phyloP scores from a whole-genome alignment of 1,140 invertebrate species.

The Drosophila mauritiana region DNA sequence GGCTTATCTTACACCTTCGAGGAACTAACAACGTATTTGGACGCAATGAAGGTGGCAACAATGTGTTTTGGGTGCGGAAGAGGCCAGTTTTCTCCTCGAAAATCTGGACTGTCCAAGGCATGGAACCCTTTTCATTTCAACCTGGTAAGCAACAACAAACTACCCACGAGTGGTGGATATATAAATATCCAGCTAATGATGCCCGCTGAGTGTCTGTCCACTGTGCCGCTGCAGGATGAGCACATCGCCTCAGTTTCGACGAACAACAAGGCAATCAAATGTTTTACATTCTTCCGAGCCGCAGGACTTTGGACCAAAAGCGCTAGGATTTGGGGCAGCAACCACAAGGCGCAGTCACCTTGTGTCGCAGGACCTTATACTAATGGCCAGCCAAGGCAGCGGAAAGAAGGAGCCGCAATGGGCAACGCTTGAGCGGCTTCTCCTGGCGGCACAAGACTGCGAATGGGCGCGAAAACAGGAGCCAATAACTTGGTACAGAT shows the following conservation, averaged over 20 bases:
- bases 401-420: background rate
- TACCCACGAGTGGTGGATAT: constrained; percentile 21
- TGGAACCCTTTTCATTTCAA: background rate
- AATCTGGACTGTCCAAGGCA: no score
- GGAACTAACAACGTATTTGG: no score
- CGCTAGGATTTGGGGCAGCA: constrained; percentile 5
- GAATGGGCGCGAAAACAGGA: constrained; percentile 1
- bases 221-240: background rate
- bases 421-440: constrained; percentile 22
- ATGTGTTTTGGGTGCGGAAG: no score
- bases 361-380: background rate
- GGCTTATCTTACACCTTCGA: no score
- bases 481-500: background rate
- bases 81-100: no score
- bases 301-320: constrained; percentile 45
- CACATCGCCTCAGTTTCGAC: background rate
- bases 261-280: no score
- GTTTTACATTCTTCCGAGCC: constrained; percentile 36
- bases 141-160: constrained; percentile 17
- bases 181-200: no score
- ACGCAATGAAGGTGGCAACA: no score
- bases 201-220: no score
- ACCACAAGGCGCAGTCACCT: no score
- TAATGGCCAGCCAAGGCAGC: constrained; percentile 15
- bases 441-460: constrained; percentile 16